These are phyloP conservation scores for Anoplopoma fimbria DNA, from an alignment of 2,113 vertebrate genomes.

Conservation along the genomic window DNA sequence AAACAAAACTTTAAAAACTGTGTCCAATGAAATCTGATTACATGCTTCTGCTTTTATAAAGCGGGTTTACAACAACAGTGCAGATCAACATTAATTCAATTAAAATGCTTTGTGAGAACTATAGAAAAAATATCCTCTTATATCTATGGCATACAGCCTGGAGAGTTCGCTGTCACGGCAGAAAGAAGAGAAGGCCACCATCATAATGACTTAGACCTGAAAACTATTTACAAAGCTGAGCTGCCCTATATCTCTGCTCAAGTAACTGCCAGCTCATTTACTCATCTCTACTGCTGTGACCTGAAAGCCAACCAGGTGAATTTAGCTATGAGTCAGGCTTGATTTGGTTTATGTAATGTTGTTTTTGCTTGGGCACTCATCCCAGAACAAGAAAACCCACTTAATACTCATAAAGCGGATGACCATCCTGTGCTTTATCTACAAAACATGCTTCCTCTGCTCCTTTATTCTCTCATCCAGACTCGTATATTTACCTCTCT, in stretches of 20 bases:
- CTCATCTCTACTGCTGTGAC: conserved; percentile 61
- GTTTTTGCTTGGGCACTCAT: conserved; percentile 49
- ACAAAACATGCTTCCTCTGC: conserved; percentile 18
- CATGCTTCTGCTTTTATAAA: background rate
- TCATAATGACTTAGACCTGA: conserved; percentile 29
- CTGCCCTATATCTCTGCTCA: conserved; percentile 43
- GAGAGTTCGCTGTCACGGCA: conserved; percentile 6
- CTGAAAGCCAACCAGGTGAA: conserved; percentile 62
- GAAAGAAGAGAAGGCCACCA: conserved; percentile 11
- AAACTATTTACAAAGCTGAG: conserved; percentile 57
- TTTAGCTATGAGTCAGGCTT: conserved; percentile 65
- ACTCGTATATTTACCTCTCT: conserved; percentile 34
- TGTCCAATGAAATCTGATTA: background rate
- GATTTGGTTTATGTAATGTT: conserved; percentile 65
- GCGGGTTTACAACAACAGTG: background rate
- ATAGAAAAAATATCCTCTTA: conserved; percentile 2
- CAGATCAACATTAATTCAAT: background rate
- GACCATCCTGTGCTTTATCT: conserved; percentile 43
- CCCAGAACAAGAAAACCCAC: conserved; percentile 56
- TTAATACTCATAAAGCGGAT: conserved; percentile 39
- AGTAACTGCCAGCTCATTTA: conserved; percentile 60
- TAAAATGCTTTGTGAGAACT: background rate
- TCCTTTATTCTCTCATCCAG: conserved; percentile 40
- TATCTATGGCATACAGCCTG: background rate
- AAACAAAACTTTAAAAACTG: background rate